Evolutionary conservation across 2,888 invertebrate species (phyloP), one percentile per base, ranked within the genome.

Genomic region (Malthinus seriepunctatus): DNA sequence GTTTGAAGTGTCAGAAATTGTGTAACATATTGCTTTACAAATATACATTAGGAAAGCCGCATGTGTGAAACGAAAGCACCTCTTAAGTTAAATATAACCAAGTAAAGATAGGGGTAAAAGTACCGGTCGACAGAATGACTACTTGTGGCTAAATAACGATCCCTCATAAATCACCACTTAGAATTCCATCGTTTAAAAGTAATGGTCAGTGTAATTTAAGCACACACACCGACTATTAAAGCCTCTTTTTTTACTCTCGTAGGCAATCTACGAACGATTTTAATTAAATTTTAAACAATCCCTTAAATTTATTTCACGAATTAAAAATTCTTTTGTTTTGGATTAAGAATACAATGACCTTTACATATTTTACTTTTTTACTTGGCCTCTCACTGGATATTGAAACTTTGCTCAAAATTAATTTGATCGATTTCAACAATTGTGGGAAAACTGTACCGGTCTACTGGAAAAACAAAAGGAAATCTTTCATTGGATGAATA

Each of bases 131-230:
- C 56, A 61, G 56, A 59, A 65, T 56, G 60, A 60, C 60, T 56
- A 65, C 65, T 66, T 66, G 68, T 62, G 66, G 68, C 60, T 66
- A 65, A 68, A 69, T 69, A 68, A 69, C 68, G 68, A 60, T 53
- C 50, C 31, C 60, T 39, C 53, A 67, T 69, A 69, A 69, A 69
- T 69, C 69, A 68, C 61, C 44, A 44, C 39, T 35, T 23, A 8
- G 49, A 32, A 33, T 53, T 33, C 53, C 48, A 59, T 54, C 59
- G 45, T 47, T 59, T 54, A 45, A 23, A 44, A 38, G 50, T 60
- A 50, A 31, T 45, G 45, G 45, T 32, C 45, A 31, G 8, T 32
- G 45, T 45, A 45, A 32, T 54, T 54, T 54, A 52, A 37, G 46
- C 23, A 23, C 23, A 23, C 23, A 23, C 34, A 52, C 52, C 35